Base-by-base conservation (phyloP, 2,797 vertebrate species). In the Orestias chungarensis region DNA sequence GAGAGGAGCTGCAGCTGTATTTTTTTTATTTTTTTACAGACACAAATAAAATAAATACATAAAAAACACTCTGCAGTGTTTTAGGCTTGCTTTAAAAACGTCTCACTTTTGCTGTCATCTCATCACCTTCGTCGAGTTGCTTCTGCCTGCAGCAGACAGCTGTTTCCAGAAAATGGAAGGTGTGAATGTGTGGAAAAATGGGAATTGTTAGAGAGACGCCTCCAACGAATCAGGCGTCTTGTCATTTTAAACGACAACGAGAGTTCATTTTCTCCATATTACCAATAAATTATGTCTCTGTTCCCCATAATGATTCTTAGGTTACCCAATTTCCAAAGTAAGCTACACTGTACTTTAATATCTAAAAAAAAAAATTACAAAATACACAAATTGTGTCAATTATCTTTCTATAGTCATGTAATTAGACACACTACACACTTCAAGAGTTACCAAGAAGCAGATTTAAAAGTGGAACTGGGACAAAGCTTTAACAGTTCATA, bases 401-500 rank as follows among this genome's bases (percentile, higher is more conserved):
- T 0, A 17, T 52, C 55, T 55, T 31, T 35, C 14, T 65, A 23
- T 64, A 67, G n/a, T n/a, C n/a, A n/a, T n/a, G n/a, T 17, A 61
- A 9, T 57, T 27, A 42, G 31, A 69, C 35, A 38, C 0, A 66
- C 71, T 68, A 49, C 31, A 31, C n/a, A 6, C n/a, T n/a, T 6
- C 14, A 55, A 64, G 38, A 50, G 14, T 1, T 4, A 68, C 43
- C 61, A 35, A 23, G 27, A 64, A 64, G 65, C 27, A 70, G 52
- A n/a, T 4, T 31, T 15, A 14, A 18, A 29, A 17, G 52, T 64
- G 66, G 71, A 87, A 78, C 3, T 84, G 69, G 78, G 77, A 68
- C 77, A 66, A 23, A 50, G 64, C 50, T 70, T 33, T 52, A 70
- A 46, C 35, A 47, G 23, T 33, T 44, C 35, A 71, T 70, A 70